Evolutionary conservation across 2,797 vertebrate species (phyloP), one percentile per base, ranked within the genome.

Genomic region (Pangasius sanitwongsei): DNA sequence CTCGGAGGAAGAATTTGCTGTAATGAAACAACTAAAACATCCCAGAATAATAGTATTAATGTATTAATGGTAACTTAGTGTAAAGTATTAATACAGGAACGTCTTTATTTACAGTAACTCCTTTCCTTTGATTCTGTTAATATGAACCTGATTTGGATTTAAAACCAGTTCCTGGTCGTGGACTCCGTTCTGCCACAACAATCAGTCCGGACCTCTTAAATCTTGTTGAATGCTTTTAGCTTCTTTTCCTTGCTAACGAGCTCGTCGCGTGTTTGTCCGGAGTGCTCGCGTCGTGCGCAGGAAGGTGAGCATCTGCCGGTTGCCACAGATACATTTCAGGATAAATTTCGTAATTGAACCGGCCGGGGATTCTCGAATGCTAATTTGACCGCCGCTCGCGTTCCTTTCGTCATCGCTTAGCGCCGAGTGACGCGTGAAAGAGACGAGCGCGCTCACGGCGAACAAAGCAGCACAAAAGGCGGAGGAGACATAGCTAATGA

Each of bases 311-410:
- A 7, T 13, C 55, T 25, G 31, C 34, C n/a, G 1, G 88, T 89
- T 85, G 34, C 88, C 88, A 77, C 88, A 78, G 88, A 89, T 78
- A 89, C 85, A 48, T 87, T 89, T 83, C 88, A 59, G 86, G 81
- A 78, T 69, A 84, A 63, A 59, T 84, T 55, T 78, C 34, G 57
- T 87, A 84, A 84, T 57, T 83, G 70, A 89, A 78, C 59, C 44
- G 16, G 23, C 55, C 59, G 1, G 44, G n/a, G 77, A 78, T 87
- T 69, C 81, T 87, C 11, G 57, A 59, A 55, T 59, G 80, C 83
- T 89, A 84, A 89, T 89, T 87, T 87, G 77, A 86, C 65, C 13
- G 67, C 8, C 67, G 41, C 67, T 75, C 53, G 81, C 85, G 83
- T 89, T 87, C 86, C 59, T 83, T 15, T 16, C 25, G 59, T 53